Evolutionary conservation across 2,888 invertebrate species (phyloP).

Genomic region (Leptogaster cylindrica): DNA sequence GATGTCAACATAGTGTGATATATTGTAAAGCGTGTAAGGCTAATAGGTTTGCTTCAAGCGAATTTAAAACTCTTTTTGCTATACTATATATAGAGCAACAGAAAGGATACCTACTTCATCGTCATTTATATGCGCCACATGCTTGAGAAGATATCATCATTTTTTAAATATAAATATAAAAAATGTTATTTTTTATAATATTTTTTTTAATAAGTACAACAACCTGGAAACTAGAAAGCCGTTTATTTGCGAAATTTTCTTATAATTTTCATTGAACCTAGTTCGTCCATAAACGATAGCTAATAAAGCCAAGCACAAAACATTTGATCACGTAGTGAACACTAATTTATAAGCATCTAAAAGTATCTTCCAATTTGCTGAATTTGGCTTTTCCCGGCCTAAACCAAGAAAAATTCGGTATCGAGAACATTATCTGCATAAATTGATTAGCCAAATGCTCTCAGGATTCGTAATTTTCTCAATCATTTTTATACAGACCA

Average conservation of each 20-base stretch:
- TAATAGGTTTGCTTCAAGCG: too few species aligned
- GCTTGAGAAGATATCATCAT: too few species aligned
- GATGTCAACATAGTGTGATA: too few species aligned
- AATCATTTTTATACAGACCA: slow-evolving; percentile 16
- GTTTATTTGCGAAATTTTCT: slow-evolving; percentile 1
- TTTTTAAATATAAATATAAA: not conserved
- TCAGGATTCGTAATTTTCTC: slow-evolving; percentile 14
- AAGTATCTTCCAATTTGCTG: slow-evolving; percentile 16
- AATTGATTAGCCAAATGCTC: slow-evolving; percentile 46
- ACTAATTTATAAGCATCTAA: slow-evolving; percentile 43
- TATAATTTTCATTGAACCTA: too few species aligned
- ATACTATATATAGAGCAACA: too few species aligned
- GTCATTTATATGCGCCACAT: too few species aligned
- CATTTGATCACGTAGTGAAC: slow-evolving; percentile 47
- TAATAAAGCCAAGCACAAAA: too few species aligned
- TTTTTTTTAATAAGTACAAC: too few species aligned
- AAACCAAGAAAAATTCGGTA: slow-evolving; percentile 10
- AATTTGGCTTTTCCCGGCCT: not conserved
- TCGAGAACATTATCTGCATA: slow-evolving; percentile 46
- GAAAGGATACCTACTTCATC: too few species aligned
- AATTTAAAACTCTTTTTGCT: too few species aligned
- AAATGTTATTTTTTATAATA: not conserved
- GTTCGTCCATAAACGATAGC: too few species aligned
- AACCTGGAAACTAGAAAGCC: not conserved
- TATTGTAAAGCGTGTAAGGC: too few species aligned